A percentile compares a stretch with the other conserved stretches of the same genome.
Conservation (phyloP, 2,797 vertebrate species). For the Otus scops region DNA sequence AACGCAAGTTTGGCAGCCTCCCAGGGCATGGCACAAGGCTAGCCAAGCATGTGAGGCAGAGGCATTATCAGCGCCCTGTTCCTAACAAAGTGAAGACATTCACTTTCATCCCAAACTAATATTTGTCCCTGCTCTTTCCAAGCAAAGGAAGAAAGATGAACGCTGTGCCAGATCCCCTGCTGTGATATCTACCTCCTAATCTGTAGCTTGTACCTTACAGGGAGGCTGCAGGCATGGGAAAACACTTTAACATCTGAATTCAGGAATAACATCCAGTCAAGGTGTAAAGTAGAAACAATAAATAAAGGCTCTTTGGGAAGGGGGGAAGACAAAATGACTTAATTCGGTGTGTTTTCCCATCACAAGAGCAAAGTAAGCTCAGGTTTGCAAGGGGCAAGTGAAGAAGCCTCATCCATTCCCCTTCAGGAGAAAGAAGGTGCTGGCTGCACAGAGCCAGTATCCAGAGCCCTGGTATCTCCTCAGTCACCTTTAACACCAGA, state of each 20-base stretch:
- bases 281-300: not conserved
- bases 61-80: slow-evolving; percentile 7
- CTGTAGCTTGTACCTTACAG: not conserved
- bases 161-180: not conserved
- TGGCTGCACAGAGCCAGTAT: not conserved
- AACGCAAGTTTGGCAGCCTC: slow-evolving; percentile 31
- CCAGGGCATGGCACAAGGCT: slow-evolving; percentile 50
- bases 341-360: not conserved
- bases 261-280: not conserved
- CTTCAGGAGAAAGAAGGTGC: not conserved
- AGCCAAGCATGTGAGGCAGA: slow-evolving; percentile 37
- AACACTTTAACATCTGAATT: not conserved
- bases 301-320: not conserved
- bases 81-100: slow-evolving; percentile 42
- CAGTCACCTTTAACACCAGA: not conserved
- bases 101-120: slow-evolving; percentile 42
- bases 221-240: not conserved
- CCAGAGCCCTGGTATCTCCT: not conserved
- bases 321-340: not conserved
- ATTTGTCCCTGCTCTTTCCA: slow-evolving; percentile 47
- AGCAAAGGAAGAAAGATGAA: not conserved
- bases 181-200: not conserved
- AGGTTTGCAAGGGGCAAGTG: not conserved
- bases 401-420: not conserved
- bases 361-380: not conserved